Evolutionary conservation across 2,113 vertebrate genomes (phyloP).

Genomic region (Chascanopsetta lugubris): DNA sequence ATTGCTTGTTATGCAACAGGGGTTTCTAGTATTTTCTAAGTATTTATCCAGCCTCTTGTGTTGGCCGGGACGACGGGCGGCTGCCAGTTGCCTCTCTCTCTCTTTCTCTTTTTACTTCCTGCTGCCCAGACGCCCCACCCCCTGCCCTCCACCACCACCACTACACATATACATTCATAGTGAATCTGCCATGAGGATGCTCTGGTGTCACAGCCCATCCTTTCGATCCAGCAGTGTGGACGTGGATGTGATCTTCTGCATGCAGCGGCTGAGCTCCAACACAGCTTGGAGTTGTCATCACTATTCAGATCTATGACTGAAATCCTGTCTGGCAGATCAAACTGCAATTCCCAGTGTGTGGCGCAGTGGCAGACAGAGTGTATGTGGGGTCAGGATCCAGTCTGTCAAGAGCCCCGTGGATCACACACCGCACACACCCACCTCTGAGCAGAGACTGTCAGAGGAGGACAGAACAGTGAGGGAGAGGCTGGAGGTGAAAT

Average conservation of each 20-base stretch:
- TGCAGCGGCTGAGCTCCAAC: conserved; percentile 1
- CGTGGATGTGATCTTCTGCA: too few relatives aligned
- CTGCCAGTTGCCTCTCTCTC: conserved; percentile 39
- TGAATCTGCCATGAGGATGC: conserved; percentile 14
- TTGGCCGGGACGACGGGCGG: conserved; percentile 25
- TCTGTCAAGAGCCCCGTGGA: conserved; percentile 42
- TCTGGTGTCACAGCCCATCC: conserved; percentile 34
- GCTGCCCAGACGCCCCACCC: conserved; percentile 41
- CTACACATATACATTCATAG: conserved; percentile 23
- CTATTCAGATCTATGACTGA: conserved; percentile 25
- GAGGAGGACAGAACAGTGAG: conserved; percentile 19
- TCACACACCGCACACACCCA: conserved; percentile 37
- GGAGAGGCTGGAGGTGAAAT: conserved; percentile 10
- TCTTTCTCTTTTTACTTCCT: conserved; percentile 2
- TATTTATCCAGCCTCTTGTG: conserved; percentile 67
- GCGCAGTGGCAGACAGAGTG: conserved; percentile 12
- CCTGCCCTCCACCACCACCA: conserved; percentile 34
- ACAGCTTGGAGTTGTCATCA: neutral
- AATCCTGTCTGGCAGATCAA: conserved; percentile 24
- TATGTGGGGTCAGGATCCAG: conserved; percentile 2
- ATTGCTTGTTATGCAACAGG: conserved; percentile 50
- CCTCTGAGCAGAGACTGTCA: conserved; percentile 43
- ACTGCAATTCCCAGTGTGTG: conserved; percentile 36
- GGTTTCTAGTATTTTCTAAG: conserved; percentile 54
- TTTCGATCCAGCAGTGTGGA: conserved; percentile 11